Conservation (phyloP, 2,888 invertebrate genomes). For the Parelbella ahira region DNA sequence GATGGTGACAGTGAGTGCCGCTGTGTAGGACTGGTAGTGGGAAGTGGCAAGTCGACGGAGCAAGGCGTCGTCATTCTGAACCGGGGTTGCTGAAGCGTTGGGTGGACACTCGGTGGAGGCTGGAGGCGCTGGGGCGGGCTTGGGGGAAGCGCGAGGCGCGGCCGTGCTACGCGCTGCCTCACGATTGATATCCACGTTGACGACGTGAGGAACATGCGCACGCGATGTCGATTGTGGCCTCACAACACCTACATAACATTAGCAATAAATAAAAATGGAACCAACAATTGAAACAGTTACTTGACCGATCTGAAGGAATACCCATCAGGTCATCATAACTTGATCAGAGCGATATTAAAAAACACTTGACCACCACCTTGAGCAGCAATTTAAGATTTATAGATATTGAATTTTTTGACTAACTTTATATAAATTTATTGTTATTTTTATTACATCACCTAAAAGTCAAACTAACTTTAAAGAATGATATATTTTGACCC, state of each 20-base stretch:
- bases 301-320: too few relatives aligned
- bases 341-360: too few relatives aligned
- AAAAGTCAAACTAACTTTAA: too few relatives aligned
- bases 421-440: too few relatives aligned
- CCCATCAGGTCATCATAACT: too few relatives aligned
- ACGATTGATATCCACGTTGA: constrained; percentile 49
- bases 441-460: too few relatives aligned
- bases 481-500: too few relatives aligned
- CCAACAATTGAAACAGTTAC: too few relatives aligned
- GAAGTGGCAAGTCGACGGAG: constrained; percentile 88
- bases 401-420: too few relatives aligned
- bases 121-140: constrained; percentile 60
- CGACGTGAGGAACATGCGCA: constrained; percentile 81
- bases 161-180: constrained; percentile 50
- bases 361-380: too few relatives aligned
- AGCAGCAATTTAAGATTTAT: too few relatives aligned
- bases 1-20: constrained; percentile 92
- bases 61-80: constrained; percentile 84
- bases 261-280: neutral
- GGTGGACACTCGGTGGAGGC: constrained; percentile 88
- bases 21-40: constrained; percentile 93
- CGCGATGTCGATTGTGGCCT: constrained; percentile 84
- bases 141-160: constrained; percentile 67
- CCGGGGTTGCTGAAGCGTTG: constrained; percentile 71
- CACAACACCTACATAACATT: constrained; percentile 82